Percentiles rank a stretch among this genome's conserved stretches.
Conservation (phyloP, 2,888 invertebrate genomes). For the Leptinotarsa rubiginosa region DNA sequence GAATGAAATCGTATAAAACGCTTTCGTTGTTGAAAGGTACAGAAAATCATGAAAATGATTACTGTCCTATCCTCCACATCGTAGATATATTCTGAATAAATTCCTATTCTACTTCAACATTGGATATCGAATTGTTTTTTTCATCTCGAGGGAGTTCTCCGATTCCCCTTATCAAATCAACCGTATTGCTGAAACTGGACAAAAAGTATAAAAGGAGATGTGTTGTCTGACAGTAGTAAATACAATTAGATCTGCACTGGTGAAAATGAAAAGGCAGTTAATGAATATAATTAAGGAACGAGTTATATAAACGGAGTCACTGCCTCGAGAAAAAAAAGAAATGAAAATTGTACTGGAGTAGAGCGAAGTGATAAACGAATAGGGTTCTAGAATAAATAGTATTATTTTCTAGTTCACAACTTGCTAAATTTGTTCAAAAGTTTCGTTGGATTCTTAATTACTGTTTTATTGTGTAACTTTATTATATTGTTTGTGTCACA, state of each 20-base stretch:
- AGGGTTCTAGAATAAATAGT: not conserved
- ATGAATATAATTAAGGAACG: slow-evolving; percentile 23
- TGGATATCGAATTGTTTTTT: not conserved
- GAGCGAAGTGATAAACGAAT: not conserved
- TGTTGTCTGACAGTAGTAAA: slow-evolving; percentile 15
- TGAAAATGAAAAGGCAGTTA: slow-evolving; percentile 13
- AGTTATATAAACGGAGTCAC: not conserved
- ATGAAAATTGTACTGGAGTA: not conserved
- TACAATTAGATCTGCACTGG: slow-evolving; percentile 16
- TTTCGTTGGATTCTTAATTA: not conserved
- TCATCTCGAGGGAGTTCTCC: not conserved
- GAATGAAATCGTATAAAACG: no score
- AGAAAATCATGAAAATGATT: no score
- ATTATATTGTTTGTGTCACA: no score
- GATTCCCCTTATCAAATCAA: not conserved
- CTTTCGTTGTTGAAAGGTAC: no score
- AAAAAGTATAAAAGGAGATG: slow-evolving; percentile 8
- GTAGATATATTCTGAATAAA: not conserved
- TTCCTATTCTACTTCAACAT: not conserved
- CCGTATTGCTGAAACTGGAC: slow-evolving; percentile 6
- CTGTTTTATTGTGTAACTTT: no score
- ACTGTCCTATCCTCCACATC: not conserved
- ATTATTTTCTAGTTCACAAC: not conserved
- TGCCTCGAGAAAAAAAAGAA: not conserved
- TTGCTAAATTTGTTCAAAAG: not conserved